Conservation (phyloP, 2,797 vertebrate species). For the Galagoides demidoff region DNA sequence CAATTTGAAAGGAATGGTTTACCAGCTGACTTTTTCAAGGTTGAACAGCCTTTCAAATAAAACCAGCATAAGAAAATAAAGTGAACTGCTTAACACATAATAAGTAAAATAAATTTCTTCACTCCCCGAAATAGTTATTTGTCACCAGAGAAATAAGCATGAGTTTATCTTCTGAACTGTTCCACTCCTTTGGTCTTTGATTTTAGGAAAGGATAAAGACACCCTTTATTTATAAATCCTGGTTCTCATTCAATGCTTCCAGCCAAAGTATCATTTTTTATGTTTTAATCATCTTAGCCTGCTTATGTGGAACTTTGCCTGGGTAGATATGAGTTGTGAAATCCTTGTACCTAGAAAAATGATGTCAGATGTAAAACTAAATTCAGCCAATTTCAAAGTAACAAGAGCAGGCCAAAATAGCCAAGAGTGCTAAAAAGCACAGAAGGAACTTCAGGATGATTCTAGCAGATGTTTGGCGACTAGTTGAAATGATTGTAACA, state of each 20-base stretch:
- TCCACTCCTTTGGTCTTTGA: not conserved
- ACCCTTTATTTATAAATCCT: not conserved
- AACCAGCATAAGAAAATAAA: not conserved
- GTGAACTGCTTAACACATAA: not conserved
- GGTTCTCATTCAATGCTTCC: not conserved
- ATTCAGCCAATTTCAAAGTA: constrained; percentile 58
- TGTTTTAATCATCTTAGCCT: constrained; percentile 9
- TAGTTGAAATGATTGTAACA: constrained; percentile 52
- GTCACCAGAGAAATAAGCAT: not conserved
- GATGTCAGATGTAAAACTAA: constrained; percentile 63
- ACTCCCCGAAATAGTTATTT: not conserved
- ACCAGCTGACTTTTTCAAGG: not conserved
- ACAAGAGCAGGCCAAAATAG: not conserved
- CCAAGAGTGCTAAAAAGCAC: constrained; percentile 35
- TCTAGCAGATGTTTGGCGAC: constrained; percentile 69
- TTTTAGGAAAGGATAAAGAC: not conserved
- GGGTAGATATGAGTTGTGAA: not conserved
- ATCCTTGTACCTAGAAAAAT: constrained; percentile 51
- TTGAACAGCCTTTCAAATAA: not conserved
- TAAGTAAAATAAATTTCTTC: not conserved
- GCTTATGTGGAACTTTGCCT: not conserved
- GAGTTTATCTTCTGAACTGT: not conserved
- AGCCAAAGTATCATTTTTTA: not conserved
- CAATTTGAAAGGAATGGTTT: not conserved
- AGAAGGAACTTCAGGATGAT: constrained; percentile 60